Base-by-base conservation (phyloP, 2,113 vertebrate genomes). In the Potamarius usumacintae region DNA sequence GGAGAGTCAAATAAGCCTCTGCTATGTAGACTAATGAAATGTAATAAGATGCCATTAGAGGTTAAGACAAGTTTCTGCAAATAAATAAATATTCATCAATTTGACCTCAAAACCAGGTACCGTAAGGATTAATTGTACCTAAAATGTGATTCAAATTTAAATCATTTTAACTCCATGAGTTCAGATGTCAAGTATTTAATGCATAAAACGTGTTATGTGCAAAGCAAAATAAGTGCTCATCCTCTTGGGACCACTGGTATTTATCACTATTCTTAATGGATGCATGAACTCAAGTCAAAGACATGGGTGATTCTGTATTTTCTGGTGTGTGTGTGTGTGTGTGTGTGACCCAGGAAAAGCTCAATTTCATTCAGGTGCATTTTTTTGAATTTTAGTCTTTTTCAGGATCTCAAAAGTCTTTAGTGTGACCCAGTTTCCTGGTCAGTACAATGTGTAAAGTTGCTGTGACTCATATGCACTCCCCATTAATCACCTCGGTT, bases 31-130 rank as follows among this genome's bases (percentile, higher is more conserved):
- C 76, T 91, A 90, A 91, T 84, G 85, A 92, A 92, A 94, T 94
- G 81, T 90, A 93, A 90, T 91, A 18, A 90, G 88, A 88, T 86
- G 84, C 85, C 79, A 60, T 60, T n/a, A 76, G 89, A 87, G 89
- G 93, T 91, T 91, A 88, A 89, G 90, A 58, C 48, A 81, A 88
- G 89, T 92, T 92, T 92, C 87, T 48, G 90, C 18, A 85, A 88
- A 92, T 89, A 91, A 91, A 91, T 93, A 92, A 93, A 94, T 94
- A 93, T 95, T 93, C 90, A 94, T 93, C 12, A 90, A 88, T 89
- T 92, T 94, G 92, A 91, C 90, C 88, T 90, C 86, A 90, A 93
- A 94, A 85, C 88, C 90, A 92, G 86, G 65, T 50, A n/a, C n/a
- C n/a, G n/a, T n/a, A 7, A 83, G 92, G 92, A 93, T 94, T 93